Percentiles rank a stretch among this genome's conserved stretches.
These are phyloP conservation scores for Tetramorium alpestre DNA, from an alignment of 1,140 invertebrate species.

Conservation along the genomic window DNA sequence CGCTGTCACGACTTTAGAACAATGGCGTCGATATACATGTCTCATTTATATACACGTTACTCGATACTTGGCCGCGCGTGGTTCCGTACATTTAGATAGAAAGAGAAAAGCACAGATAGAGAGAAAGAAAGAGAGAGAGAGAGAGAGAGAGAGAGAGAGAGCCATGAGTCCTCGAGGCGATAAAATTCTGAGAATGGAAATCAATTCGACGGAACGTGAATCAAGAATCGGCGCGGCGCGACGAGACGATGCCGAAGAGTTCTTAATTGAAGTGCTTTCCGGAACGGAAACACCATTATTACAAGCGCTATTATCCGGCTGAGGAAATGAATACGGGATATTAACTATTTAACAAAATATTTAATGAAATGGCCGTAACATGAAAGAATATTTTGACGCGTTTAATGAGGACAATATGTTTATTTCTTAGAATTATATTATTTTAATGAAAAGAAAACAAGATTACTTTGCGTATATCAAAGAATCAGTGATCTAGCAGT, in stretches of 20 bases:
- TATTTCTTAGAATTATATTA: background rate
- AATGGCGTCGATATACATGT: slow-evolving; percentile 83
- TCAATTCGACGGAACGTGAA: slow-evolving; percentile 68
- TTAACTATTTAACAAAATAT: slow-evolving; percentile 4
- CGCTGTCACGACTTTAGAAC: slow-evolving; percentile 81
- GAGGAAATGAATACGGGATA: slow-evolving; percentile 1
- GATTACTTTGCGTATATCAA: background rate
- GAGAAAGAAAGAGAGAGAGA: background rate
- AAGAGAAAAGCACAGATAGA: background rate
- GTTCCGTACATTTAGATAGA: slow-evolving; percentile 37
- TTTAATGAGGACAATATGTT: background rate
- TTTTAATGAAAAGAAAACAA: background rate
- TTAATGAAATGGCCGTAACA: background rate
- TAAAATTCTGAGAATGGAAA: slow-evolving; percentile 76
- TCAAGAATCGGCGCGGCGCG: slow-evolving; percentile 64
- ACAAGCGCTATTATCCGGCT: slow-evolving; percentile 14
- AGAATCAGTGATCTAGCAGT: background rate
- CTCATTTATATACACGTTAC: slow-evolving; percentile 82
- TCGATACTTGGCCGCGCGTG: slow-evolving; percentile 66
- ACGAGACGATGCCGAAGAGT: slow-evolving; percentile 53
- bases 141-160: slow-evolving; percentile 35
- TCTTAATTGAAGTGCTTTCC: slow-evolving; percentile 48
- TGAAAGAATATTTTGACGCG: background rate
- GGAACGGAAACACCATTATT: slow-evolving; percentile 23
- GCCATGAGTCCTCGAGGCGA: slow-evolving; percentile 54